phyloP scores from a whole-genome alignment of 2,888 invertebrate species.

The Hypercompe scribonia region DNA sequence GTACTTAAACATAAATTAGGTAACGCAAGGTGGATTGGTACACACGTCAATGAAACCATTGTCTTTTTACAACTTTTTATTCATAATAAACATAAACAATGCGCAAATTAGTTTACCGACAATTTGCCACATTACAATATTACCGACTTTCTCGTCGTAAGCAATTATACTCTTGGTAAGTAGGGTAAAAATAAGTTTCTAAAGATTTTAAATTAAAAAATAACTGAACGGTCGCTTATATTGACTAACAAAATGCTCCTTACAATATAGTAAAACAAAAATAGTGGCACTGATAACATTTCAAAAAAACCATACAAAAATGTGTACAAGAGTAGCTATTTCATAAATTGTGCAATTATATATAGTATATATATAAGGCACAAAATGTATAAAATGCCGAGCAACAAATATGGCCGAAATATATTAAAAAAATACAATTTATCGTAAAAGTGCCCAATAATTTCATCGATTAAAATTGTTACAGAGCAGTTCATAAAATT shows the following conservation, averaged over 20 bases:
- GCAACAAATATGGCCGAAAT: constrained; percentile 51
- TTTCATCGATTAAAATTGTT: constrained; percentile 37
- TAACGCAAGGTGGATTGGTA: neutral
- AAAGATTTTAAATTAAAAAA: constrained; percentile 63
- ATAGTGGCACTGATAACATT: constrained; percentile 76
- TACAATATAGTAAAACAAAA: constrained; percentile 61
- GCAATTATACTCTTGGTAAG: constrained; percentile 62
- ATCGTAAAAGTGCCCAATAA: constrained; percentile 45
- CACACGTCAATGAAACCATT: constrained; percentile 32
- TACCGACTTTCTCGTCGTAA: constrained; percentile 57
- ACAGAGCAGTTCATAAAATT: constrained; percentile 32
- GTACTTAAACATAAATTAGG: constrained; percentile 3
- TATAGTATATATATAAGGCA: constrained; percentile 73
- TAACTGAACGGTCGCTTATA: constrained; percentile 68
- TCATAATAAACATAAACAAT: constrained; percentile 84
- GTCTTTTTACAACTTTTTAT: constrained; percentile 74
- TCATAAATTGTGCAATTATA: constrained; percentile 69
- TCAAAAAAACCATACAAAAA: constrained; percentile 46
- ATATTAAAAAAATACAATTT: constrained; percentile 42
- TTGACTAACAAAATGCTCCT: constrained; percentile 79
- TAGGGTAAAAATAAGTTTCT: constrained; percentile 63
- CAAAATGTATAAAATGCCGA: constrained; percentile 55
- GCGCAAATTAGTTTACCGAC: constrained; percentile 79
- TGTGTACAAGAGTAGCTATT: constrained; percentile 44
- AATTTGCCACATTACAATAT: constrained; percentile 69